These are phyloP conservation scores for Mesembrinibis cayennensis DNA, from an alignment of 2,113 vertebrate species.

Conservation along the genomic window DNA sequence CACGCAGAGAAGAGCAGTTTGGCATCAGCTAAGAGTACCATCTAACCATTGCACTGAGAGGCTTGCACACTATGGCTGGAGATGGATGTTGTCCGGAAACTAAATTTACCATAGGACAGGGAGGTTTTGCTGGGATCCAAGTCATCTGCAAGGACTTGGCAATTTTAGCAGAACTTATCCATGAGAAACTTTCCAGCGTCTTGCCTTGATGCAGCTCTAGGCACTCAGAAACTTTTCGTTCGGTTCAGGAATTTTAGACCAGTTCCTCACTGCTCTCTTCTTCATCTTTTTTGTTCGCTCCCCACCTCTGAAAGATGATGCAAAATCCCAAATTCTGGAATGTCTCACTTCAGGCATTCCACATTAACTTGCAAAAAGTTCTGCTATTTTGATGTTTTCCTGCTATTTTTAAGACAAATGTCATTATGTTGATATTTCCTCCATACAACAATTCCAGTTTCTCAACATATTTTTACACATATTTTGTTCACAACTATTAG, in stretches of 20 bases:
- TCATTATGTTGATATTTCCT: constrained; percentile 5
- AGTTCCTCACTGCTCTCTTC: not conserved
- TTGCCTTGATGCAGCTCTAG: not conserved
- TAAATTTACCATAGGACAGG: not conserved
- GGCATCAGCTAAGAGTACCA: not conserved
- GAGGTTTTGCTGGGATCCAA: not conserved
- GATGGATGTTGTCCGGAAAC: not conserved
- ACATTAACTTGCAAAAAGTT: not conserved
- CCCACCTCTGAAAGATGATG: not conserved
- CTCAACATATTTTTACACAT: not conserved
- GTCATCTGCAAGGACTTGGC: not conserved
- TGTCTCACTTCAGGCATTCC: not conserved
- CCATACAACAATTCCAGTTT: not conserved
- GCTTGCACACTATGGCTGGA: rapidly evolving
- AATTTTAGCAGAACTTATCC: not conserved
- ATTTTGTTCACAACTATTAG: not conserved
- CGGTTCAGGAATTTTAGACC: not conserved
- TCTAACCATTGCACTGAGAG: not conserved
- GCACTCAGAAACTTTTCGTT: not conserved
- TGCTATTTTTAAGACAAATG: constrained; percentile 22
- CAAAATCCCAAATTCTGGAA: not conserved
- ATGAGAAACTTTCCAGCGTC: not conserved
- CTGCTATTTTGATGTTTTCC: not conserved
- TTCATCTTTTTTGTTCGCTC: not conserved
- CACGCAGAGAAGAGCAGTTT: rapidly evolving